Evolutionary conservation across 2,797 vertebrate species (phyloP).

Genomic region (Microchirus variegatus): DNA sequence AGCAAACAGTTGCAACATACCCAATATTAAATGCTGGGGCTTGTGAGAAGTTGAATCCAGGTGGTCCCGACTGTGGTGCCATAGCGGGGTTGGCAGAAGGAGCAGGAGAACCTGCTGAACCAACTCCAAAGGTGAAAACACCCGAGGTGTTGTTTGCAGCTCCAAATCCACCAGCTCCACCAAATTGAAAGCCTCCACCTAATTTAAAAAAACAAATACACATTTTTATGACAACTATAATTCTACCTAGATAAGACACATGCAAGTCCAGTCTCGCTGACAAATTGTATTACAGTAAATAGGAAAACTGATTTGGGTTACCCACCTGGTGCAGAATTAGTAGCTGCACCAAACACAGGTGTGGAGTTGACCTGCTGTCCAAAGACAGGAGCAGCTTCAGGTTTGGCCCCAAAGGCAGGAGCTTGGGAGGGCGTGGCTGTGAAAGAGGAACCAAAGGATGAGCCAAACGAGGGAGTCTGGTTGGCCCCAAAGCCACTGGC

Average conservation of each 20-base stretch:
- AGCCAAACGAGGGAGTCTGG: constrained; percentile 86
- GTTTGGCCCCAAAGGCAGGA: constrained; percentile 86
- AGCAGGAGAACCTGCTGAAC: constrained; percentile 67
- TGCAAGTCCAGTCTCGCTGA: too few species aligned
- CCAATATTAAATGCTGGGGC: constrained; percentile 84
- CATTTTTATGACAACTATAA: background rate
- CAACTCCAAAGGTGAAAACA: constrained; percentile 90
- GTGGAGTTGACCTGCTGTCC: constrained; percentile 86
- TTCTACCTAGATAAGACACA: too few species aligned
- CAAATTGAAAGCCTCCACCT: constrained; percentile 91
- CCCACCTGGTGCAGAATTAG: constrained; percentile 73
- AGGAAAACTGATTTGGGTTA: background rate
- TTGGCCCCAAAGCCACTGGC: constrained; percentile 82
- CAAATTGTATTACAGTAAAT: background rate
- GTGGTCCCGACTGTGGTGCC: constrained; percentile 68
- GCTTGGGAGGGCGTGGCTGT: constrained; percentile 79
- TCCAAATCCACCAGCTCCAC: constrained; percentile 85
- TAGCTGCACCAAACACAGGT: constrained; percentile 84
- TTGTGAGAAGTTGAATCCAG: constrained; percentile 85
- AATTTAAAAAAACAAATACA: constrained; percentile 3
- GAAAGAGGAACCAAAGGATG: constrained; percentile 90
- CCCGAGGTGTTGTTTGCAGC: constrained; percentile 76
- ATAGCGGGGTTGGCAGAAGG: constrained; percentile 80
- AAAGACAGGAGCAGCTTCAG: constrained; percentile 83
- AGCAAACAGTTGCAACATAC: constrained; percentile 72